Conservation (phyloP, 2,113 vertebrate genomes). For the Phocoena phocoena region DNA sequence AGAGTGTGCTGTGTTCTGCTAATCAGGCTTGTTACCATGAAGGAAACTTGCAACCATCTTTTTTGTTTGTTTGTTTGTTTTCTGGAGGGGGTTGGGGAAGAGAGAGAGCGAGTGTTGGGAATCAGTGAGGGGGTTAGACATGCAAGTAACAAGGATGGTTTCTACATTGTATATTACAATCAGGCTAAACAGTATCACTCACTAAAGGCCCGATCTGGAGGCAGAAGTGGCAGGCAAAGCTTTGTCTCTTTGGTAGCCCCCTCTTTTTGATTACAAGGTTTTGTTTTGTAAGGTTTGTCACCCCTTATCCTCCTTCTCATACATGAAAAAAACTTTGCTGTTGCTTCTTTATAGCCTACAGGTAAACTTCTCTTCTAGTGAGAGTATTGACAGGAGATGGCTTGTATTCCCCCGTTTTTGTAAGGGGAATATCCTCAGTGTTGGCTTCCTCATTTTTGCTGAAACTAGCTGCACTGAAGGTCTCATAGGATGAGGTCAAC, state of each 20-base stretch:
- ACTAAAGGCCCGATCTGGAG: slow-evolving; percentile 90
- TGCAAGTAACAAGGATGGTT: slow-evolving; percentile 93
- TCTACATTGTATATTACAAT: slow-evolving; percentile 93
- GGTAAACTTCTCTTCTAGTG: slow-evolving; percentile 98
- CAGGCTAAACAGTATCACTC: slow-evolving; percentile 89
- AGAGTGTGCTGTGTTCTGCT: slow-evolving; percentile 80
- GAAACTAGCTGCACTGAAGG: slow-evolving; percentile 93
- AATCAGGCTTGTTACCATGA: slow-evolving; percentile 83
- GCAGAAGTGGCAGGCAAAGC: slow-evolving; percentile 89
- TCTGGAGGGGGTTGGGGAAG: background rate
- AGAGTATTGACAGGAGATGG: slow-evolving; percentile 96
- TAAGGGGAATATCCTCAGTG: slow-evolving; percentile 97
- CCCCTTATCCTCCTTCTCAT: slow-evolving; percentile 81
- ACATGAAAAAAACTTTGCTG: slow-evolving; percentile 78
- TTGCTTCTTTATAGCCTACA: slow-evolving; percentile 87
- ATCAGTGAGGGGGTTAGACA: slow-evolving; percentile 87
- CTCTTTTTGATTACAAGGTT: slow-evolving; percentile 82
- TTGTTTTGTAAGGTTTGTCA: slow-evolving; percentile 75
- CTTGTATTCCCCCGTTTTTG: slow-evolving; percentile 98
- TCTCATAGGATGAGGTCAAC: slow-evolving; percentile 97
- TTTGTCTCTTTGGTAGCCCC: slow-evolving; percentile 91
- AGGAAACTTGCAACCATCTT: slow-evolving; percentile 84
- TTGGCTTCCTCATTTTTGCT: slow-evolving; percentile 91
- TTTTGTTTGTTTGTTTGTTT: slow-evolving; percentile 56
- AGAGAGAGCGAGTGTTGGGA: slow-evolving; percentile 76